Evolutionary conservation across 1,140 invertebrate genomes (phyloP).

Genomic region (Lasioglossum baleicum): DNA sequence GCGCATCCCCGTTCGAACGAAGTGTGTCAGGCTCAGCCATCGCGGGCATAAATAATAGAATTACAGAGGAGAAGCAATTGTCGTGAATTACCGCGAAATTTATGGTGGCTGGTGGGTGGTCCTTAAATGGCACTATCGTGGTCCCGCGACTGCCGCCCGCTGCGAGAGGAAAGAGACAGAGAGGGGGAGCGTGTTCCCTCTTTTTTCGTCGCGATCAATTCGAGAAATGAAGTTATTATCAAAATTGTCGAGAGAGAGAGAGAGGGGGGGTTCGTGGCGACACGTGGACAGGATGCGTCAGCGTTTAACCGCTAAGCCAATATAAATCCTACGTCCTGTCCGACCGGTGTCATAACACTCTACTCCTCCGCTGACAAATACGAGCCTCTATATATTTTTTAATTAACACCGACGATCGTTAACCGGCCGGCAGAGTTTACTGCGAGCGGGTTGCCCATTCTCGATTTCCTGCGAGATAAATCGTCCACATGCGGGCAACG

Average conservation of each 20-base stretch:
- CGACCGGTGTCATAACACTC: slow-evolving; percentile 5
- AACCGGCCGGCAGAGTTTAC: neutral
- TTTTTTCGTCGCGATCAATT: slow-evolving; percentile 20
- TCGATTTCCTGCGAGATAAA: slow-evolving; percentile 55
- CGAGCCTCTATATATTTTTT: slow-evolving; percentile 23
- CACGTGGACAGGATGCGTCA: slow-evolving; percentile 4
- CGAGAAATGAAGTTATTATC: slow-evolving; percentile 19
- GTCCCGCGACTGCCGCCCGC: neutral
- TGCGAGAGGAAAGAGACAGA: no score
- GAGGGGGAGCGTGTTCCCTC: neutral
- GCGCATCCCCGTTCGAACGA: slow-evolving; percentile 19
- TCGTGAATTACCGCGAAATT: slow-evolving; percentile 65
- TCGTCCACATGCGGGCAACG: slow-evolving; percentile 56
- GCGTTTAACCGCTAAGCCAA: neutral
- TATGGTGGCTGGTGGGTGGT: slow-evolving; percentile 57
- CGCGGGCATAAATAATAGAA: slow-evolving; percentile 59
- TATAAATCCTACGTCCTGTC: slow-evolving; percentile 17
- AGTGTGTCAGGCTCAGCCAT: slow-evolving; percentile 31
- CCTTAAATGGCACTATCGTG: neutral
- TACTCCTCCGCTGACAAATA: neutral
- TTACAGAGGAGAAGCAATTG: slow-evolving; percentile 61
- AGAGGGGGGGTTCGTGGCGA: neutral
- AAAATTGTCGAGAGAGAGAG: neutral
- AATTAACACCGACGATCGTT: slow-evolving; percentile 15
- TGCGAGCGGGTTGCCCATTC: slow-evolving; percentile 11